A percentile compares a stretch with the other conserved stretches of the same genome.
phyloP scores from a whole-genome alignment of 1,140 invertebrate species.

The Pantala flavescens region DNA sequence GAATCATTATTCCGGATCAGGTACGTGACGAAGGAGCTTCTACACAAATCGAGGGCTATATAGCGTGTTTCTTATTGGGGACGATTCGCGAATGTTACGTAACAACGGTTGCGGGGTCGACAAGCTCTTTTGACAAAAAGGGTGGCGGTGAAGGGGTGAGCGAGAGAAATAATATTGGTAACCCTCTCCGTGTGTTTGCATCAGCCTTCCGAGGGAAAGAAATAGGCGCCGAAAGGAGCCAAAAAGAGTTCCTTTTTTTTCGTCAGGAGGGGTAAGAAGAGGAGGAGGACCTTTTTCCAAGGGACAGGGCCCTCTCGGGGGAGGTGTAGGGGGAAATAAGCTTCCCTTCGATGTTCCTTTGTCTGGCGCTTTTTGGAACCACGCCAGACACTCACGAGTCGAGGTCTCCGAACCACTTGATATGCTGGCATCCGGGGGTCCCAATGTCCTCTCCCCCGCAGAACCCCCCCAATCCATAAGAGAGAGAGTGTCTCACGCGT shows the following conservation, averaged over 20 bases:
- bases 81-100: neutral
- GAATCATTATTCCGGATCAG: neutral
- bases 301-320: neutral
- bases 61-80: neutral
- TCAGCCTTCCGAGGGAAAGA: neutral
- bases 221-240: neutral
- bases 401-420: slow-evolving; percentile 7
- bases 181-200: neutral
- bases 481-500: too few relatives aligned
- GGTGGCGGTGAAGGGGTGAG: neutral
- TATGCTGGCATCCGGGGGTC: neutral
- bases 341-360: neutral
- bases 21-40: slow-evolving; percentile 7
- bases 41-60: neutral
- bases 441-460: neutral
- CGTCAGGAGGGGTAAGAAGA: neutral
- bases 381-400: neutral
- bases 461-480: neutral
- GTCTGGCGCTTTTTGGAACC: neutral
- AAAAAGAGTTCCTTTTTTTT: too few relatives aligned
- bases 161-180: neutral
- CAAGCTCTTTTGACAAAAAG: neutral
- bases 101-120: neutral
- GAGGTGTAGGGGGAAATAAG: too few relatives aligned
- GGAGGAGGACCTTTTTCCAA: neutral